Conservation (phyloP, 53 echinoderm and acorn worm genomes). For the Echinarachnius parma region DNA sequence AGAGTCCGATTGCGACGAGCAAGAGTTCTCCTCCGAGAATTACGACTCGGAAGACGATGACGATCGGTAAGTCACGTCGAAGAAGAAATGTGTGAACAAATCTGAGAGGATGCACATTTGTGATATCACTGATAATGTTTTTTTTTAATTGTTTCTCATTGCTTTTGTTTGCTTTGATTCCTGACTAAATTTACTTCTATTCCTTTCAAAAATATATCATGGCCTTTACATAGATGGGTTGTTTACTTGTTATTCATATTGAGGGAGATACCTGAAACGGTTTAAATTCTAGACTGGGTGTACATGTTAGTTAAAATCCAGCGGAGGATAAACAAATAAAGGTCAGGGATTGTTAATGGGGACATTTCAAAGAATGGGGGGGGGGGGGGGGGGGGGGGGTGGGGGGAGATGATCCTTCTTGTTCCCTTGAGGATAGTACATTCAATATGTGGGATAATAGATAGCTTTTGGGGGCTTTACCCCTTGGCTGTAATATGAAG, state of each 20-base stretch:
- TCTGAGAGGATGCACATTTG: background rate
- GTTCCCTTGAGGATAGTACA: background rate
- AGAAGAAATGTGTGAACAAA: background rate
- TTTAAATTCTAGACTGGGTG: too few species aligned
- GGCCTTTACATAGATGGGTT: too few species aligned
- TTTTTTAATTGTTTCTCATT: background rate
- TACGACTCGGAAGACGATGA: slow-evolving; percentile 33
- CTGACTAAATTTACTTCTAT: background rate
- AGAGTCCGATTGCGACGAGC: slow-evolving; percentile 2
- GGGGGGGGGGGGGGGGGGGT: background rate
- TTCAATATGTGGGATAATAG: too few species aligned
- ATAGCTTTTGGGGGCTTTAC: too few species aligned
- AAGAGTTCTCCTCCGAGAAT: slow-evolving; percentile 17
- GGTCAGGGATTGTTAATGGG: too few species aligned
- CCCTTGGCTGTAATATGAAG: too few species aligned
- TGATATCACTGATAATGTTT: background rate
- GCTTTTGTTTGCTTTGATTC: background rate
- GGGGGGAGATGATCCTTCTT: background rate
- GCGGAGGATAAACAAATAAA: too few species aligned
- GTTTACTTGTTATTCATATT: too few species aligned
- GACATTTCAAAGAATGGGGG: background rate
- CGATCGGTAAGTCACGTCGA: slow-evolving; percentile 17
- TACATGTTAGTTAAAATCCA: too few species aligned
- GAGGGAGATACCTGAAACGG: too few species aligned
- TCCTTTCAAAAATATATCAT: too few species aligned